Evolutionary conservation across 1,140 invertebrate species (phyloP).

Genomic region (Drosophila albomicans): DNA sequence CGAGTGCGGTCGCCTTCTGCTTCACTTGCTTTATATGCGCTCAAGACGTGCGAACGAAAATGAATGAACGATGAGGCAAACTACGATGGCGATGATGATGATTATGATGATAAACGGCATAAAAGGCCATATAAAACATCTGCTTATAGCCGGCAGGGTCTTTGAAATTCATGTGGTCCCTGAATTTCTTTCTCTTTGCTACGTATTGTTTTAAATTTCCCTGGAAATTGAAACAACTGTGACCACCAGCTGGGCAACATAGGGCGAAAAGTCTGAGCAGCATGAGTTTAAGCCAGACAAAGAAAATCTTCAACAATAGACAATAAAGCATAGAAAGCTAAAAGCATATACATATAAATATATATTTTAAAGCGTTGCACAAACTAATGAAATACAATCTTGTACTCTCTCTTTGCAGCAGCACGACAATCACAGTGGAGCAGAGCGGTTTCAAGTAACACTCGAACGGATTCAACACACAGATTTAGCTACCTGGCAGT

Average conservation of each 20-base stretch:
- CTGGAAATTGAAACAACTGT: slow-evolving; percentile 65
- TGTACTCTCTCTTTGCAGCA: slow-evolving; percentile 33
- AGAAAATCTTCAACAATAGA: slow-evolving; percentile 2
- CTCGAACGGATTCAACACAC: slow-evolving; percentile 30
- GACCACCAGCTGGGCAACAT: slow-evolving; percentile 50
- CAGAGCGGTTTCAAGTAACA: slow-evolving; percentile 41
- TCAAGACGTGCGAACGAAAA: slow-evolving; percentile 23
- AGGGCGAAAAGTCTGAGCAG: neutral
- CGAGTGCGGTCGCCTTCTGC: slow-evolving; percentile 41
- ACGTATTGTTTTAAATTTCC: slow-evolving; percentile 64
- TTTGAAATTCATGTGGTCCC: slow-evolving; percentile 15
- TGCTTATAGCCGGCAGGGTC: slow-evolving; percentile 29
- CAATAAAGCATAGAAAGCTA: neutral
- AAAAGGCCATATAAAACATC: slow-evolving; percentile 33
- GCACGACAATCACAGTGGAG: slow-evolving; percentile 47
- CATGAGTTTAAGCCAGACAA: neutral
- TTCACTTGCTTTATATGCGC: slow-evolving; percentile 38
- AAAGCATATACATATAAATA: neutral
- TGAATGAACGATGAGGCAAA: slow-evolving; percentile 1
- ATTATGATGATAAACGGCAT: slow-evolving; percentile 12
- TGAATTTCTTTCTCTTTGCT: slow-evolving; percentile 31
- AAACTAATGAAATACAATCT: slow-evolving; percentile 4
- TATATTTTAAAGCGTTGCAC: neutral
- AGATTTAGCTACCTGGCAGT: slow-evolving; percentile 22
- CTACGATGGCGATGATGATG: slow-evolving; percentile 16